phyloP scores from a whole-genome alignment of 2,113 vertebrate genomes.

The Grammatotria lemairii region DNA sequence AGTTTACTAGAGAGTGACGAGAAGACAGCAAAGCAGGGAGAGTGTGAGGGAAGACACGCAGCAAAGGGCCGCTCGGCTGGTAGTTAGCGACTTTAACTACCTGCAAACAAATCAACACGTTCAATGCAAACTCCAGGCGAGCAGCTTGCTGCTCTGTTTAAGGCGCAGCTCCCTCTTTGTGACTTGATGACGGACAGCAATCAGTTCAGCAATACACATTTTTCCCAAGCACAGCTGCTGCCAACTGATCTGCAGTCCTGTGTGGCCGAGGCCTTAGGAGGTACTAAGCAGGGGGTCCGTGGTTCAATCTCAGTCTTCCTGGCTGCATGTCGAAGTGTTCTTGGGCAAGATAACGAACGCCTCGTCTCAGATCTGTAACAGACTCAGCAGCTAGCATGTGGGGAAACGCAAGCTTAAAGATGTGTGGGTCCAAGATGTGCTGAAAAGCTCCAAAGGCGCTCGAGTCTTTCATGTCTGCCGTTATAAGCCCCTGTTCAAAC shows the following conservation, averaged over 20 bases:
- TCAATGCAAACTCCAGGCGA: background rate
- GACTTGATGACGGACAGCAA: background rate
- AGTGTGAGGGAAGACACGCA: accelerated
- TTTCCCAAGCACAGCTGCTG: background rate
- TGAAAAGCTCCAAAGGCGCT: background rate
- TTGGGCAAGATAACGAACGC: background rate
- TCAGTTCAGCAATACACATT: background rate
- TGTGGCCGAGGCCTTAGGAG: background rate
- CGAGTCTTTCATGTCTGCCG: background rate
- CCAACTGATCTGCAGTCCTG: background rate
- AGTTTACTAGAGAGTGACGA: background rate
- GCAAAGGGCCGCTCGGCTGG: background rate
- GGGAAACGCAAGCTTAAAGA: background rate
- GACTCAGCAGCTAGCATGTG: background rate
- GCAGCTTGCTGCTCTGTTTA: background rate
- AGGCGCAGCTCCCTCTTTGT: background rate
- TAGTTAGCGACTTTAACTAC: accelerated
- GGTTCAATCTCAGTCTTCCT: background rate
- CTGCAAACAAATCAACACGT: background rate
- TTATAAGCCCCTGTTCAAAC: background rate
- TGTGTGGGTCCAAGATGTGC: background rate
- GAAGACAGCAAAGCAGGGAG: background rate
- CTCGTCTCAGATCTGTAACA: background rate
- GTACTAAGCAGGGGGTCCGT: background rate
- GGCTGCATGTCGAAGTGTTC: background rate